Evolutionary conservation across 2,888 invertebrate genomes (phyloP), one percentile per base, ranked within the genome.

Genomic region (Chaetogeoica ovagalla): DNA sequence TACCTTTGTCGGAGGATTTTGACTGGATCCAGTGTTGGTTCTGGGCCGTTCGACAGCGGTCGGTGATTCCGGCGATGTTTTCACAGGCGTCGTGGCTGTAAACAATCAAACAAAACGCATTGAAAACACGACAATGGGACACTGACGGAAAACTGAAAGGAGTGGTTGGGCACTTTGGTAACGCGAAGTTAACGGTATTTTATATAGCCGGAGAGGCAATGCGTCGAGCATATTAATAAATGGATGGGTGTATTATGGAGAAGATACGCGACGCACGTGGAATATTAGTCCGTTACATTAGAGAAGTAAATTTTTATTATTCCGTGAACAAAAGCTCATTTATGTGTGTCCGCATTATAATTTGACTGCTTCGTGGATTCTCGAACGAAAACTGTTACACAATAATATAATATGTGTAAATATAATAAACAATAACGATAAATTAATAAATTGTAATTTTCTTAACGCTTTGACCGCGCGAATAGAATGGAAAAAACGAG

Each of bases 1-100:
- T n/a, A 79, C 79, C 79, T 79, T 79, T 15, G 79, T 79, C 7
- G 79, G 70, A 65, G 71, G 71, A 79, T 71, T 79, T 79, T 79
- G 79, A 55, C 55, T 55, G 63, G 79, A 57, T 57, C 79, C 79
- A 9, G 77, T 43, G 21, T 63, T 79, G 21, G 79, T 71, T n/a
- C 79, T 79, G 13, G 79, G 79, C 39, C 79, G 79, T 71, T 79
- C 79, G 21, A 65, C 79, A 13, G 68, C 19, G 57, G 70, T 79
- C 8, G 79, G 79, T 30, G 79, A 79, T 55, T 79, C 79, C 21
- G 79, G 79, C 55, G 79, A 79, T n/a, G 70, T 79, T 63, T 79
- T 79, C 39, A 79, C 79, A 19, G 79, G 79, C 39, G 79, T 79
- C 15, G 79, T 79, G 21, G 79, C 79, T 79, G 43, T 55, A 15